A percentile compares a stretch with the other conserved stretches of the same genome.
Conservation (phyloP, 2,888 invertebrate genomes). For the Clitarchus hookeri region DNA sequence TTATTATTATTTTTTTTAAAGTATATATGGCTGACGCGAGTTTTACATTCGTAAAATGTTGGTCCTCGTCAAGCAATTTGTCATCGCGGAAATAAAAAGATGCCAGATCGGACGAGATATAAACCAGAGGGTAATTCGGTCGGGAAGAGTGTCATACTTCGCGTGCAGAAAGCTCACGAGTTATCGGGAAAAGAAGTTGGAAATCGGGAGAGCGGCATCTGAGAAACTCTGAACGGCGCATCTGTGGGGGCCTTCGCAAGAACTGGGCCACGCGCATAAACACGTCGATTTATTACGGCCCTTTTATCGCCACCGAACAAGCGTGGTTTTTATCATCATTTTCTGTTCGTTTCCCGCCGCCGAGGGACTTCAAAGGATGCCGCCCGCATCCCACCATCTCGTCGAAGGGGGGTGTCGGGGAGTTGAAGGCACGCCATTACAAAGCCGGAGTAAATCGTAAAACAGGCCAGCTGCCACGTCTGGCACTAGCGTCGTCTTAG, state of each 20-base stretch:
- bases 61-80: no score
- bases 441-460: constrained; percentile 18
- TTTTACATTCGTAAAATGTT: no score
- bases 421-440: not conserved
- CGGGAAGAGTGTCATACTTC: no score
- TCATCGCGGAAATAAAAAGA: no score
- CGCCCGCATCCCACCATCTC: not conserved
- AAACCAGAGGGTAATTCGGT: no score
- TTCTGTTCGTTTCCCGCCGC: not conserved
- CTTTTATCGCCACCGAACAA: not conserved
- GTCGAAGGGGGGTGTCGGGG: not conserved
- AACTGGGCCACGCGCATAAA: not conserved
- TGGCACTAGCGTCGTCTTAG: not conserved
- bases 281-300: not conserved
- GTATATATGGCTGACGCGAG: no score
- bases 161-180: no score
- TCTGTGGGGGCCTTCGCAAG: not conserved
- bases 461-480: constrained; percentile 11
- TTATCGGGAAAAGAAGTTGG: no score
- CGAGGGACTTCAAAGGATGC: not conserved
- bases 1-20: no score
- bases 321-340: not conserved
- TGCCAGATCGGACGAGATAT: no score
- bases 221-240: no score
- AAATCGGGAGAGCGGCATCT: not conserved